A percentile compares a stretch with the other conserved stretches of the same genome.
These are phyloP conservation scores for Macheiramphus alcinus DNA, from an alignment of 2,113 vertebrate species.

Conservation along the genomic window DNA sequence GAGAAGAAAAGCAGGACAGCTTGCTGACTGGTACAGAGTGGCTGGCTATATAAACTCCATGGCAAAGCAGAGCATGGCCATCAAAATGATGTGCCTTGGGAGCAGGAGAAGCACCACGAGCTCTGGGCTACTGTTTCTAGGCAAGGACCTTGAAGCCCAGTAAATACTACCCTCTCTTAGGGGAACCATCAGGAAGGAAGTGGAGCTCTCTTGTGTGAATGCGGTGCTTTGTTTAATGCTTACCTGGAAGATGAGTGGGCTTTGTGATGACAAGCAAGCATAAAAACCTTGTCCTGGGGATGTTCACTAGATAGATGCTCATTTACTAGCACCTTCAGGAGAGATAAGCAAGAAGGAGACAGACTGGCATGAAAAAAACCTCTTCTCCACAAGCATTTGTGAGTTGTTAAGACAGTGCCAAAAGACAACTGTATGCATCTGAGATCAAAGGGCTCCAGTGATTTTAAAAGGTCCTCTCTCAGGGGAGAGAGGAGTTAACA, in stretches of 20 bases:
- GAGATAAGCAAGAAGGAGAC: background rate
- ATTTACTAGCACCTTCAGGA: background rate
- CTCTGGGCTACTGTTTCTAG: background rate
- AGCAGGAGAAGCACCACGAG: background rate
- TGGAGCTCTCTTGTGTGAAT: background rate
- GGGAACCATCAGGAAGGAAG: background rate
- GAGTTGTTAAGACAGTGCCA: background rate
- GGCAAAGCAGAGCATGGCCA: background rate
- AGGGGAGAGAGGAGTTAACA: background rate
- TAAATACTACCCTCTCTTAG: background rate
- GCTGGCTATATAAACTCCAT: background rate
- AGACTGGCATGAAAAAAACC: background rate
- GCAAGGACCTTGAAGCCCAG: background rate
- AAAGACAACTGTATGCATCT: background rate
- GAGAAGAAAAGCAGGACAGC: background rate
- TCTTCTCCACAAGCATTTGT: background rate
- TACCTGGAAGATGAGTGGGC: background rate
- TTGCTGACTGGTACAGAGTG: background rate
- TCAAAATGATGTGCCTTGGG: background rate
- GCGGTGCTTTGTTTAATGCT: background rate
- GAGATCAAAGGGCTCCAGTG: background rate
- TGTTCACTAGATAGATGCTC: background rate
- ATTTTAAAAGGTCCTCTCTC: background rate
- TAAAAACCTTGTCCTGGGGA: background rate
- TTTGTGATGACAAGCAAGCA: background rate